A percentile compares a stretch with the other conserved stretches of the same genome.
These are phyloP conservation scores for Toxotes chatareus DNA, from an alignment of 2,113 vertebrate species.

Conservation along the genomic window DNA sequence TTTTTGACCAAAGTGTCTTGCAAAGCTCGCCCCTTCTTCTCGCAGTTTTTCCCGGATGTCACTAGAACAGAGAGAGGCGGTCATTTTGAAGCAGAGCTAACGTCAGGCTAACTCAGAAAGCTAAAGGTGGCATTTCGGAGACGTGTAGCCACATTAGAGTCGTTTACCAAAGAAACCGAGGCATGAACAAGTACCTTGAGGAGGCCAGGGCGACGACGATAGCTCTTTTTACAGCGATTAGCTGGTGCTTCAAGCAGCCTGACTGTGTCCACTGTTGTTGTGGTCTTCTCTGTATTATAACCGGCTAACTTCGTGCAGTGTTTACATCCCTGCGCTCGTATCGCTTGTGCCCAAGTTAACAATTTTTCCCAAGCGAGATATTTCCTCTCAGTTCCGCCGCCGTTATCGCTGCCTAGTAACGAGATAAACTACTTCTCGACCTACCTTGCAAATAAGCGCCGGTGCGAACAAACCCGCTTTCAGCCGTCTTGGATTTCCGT, in stretches of 20 bases:
- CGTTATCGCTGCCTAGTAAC: slow-evolving; percentile 83
- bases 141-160: background rate
- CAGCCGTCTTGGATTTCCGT: slow-evolving; percentile 12
- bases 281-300: background rate
- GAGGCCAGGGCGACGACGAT: slow-evolving; percentile 64
- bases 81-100: background rate
- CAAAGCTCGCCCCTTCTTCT: slow-evolving; percentile 76
- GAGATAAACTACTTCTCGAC: slow-evolving; percentile 69
- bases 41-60: slow-evolving; percentile 76
- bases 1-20: slow-evolving; percentile 70
- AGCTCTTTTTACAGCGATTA: background rate
- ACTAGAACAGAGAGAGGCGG: slow-evolving; percentile 32
- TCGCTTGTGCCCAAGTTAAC: background rate
- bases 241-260: background rate
- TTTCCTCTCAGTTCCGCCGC: background rate
- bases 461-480: background rate
- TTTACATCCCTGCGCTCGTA: background rate
- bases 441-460: slow-evolving; percentile 42
- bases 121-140: background rate
- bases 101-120: background rate
- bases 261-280: background rate
- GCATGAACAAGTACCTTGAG: slow-evolving; percentile 58
- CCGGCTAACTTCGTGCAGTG: background rate
- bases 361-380: background rate
- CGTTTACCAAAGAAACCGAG: background rate